These are phyloP conservation scores for Notiomystis cincta DNA, from an alignment of 2,113 vertebrate species.

Conservation along the genomic window DNA sequence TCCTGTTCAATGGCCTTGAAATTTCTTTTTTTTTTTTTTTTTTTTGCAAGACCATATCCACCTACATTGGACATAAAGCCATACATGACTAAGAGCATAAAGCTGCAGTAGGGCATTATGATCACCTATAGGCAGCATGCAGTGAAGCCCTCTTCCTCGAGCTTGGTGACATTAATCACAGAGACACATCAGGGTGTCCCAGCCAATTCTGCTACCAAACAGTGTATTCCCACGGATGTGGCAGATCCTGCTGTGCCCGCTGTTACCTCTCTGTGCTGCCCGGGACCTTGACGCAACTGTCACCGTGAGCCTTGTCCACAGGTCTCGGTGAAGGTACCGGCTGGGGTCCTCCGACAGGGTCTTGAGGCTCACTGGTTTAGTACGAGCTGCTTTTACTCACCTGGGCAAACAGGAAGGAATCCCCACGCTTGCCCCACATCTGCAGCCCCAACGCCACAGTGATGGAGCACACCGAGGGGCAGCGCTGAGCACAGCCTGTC, in stretches of 20 bases:
- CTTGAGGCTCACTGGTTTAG: background rate
- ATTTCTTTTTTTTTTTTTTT: rapidly evolving
- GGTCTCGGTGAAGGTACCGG: background rate
- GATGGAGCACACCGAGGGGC: rapidly evolving
- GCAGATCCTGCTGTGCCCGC: background rate
- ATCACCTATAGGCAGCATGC: background rate
- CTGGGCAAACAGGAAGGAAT: no score
- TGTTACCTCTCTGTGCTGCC: background rate
- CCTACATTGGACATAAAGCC: background rate
- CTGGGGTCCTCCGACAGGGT: background rate
- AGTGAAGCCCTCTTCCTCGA: background rate
- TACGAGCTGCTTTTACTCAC: background rate
- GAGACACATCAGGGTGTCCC: background rate
- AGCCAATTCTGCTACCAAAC: background rate
- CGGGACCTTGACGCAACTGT: rapidly evolving
- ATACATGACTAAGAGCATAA: background rate
- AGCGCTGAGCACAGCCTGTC: background rate
- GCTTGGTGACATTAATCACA: background rate
- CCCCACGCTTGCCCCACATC: background rate
- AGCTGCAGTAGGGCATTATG: background rate
- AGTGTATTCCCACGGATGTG: rapidly evolving
- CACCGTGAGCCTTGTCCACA: background rate
- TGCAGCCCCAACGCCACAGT: rapidly evolving
- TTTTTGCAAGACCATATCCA: background rate
- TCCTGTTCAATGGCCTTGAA: background rate